Base-by-base conservation (phyloP, 2,797 vertebrate species). In the Crocodylus rhombifer region DNA sequence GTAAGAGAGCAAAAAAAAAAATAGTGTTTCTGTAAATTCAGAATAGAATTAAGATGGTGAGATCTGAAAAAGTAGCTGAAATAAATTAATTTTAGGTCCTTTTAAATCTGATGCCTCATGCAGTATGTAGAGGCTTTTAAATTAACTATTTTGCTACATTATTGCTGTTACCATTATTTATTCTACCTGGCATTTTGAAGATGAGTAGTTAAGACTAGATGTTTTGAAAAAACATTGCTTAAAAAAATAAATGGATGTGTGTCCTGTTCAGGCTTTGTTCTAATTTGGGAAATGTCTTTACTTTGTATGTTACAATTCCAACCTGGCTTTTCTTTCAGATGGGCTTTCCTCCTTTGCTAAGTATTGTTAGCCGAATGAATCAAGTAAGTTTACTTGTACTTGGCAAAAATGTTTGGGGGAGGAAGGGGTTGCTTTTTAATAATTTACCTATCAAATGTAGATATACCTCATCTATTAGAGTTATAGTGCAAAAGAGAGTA, bases 341-440 rank as follows among this genome's bases (percentile, higher is more conserved):
- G 91, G 99, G 99, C 75, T 99, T 99, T 96, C 99, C 99, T 87
- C 99, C 99, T 30, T 98, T 99, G 94, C 98, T 99, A 61, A 99
- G 98, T 96, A 99, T 99, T 77, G 98, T 99, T 90, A 99, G 99
- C 98, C 98, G 99, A 97, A 98, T 99, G 97, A 99, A 98, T 97
- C 99, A 99, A 98, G 99, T 99, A 98, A 97, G 74, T 42, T 14
- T 62, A 23, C 55, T 15, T 91, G 60, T 82, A 82, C 71, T 18
- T 26, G 63, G 21, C 42, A 17, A 51, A 30, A 69, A 56, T 60
- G 30, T 73, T 61, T 51, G 14, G 42, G 14, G 51, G 21, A 20
- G 51, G 26, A 73, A 58, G 56, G 30, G 30, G 42, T 28, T n/a
- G 63, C 18, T 10, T 76, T 20, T 69, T 61, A 63, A 30, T 51